Base-by-base conservation (phyloP, 2,888 invertebrate genomes). In the Clepsis dumicolana region DNA sequence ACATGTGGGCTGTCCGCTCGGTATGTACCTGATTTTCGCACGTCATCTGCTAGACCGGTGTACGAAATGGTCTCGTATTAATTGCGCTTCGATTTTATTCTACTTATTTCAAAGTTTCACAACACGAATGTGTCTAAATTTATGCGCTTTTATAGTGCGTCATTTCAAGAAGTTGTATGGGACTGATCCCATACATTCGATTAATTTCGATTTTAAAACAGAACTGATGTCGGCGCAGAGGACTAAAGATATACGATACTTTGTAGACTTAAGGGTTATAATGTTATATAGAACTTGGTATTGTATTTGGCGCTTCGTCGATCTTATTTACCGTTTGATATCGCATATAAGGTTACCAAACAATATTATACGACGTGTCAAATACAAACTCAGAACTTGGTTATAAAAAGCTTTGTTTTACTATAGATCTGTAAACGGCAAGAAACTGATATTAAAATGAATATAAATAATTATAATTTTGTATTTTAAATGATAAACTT, bases 11-110 rank as follows among this genome's bases (percentile, higher is more conserved):
- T 65, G 54, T 27, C 53, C 27, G 24, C 52, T 52, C 41, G n/a
- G 27, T 65, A 24, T 66, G 66, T 66, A 66, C 66, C 66, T 66
- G 66, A 66, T 62, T 21, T 61, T 62, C 66, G 66, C 66, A 66
- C 66, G 25, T 54, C 32, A 53, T 25, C 61, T 48, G 54, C 24
- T 14, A 21, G 54, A 54, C 53, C 54, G 54, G 65, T 61, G 21
- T 29, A 18, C 16, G 44, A 44, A 61, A 41, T 65, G 64, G 59
- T 65, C 61, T 66, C 65, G 53, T 60, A 25, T 32, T 44, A 54
- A 54, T 53, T 35, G 53, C 25, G 32, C 65, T 54, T 61, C 10
- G 41, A 25, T 54, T 14, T 3, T 44, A 54, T 38, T 12, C 25
- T 57, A 35, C 16, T 25, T 57, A 21, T 18, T 41, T 24, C 16